Evolutionary conservation across 2,888 invertebrate genomes (phyloP), one percentile per base, ranked within the genome.

Genomic region (Torymus texanus): DNA sequence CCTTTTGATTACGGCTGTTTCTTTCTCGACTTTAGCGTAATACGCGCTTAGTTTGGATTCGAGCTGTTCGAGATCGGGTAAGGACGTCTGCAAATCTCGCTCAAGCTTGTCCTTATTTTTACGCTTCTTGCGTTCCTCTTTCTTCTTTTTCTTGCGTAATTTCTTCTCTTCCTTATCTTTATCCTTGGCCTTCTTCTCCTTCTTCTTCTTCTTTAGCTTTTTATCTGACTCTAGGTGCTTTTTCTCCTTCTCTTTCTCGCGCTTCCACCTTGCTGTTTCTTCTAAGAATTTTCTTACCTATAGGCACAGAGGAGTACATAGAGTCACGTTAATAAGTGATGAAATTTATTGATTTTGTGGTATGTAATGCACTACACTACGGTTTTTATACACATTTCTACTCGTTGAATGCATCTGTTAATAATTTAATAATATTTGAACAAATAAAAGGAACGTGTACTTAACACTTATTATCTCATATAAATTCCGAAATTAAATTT

Each of bases 211-310:
- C 90, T 93, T 94, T 89, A 94, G 93, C 87, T 88, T 86, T 81
- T 93, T 92, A 82, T 94, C 93, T 82, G 92, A 92, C 82, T 94
- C 93, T 82, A 94, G 94, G 84, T 94, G 93, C 90, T 94, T 94
- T 88, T 94, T 93, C 89, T 95, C 94, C 78, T 94, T 94, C 88
- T 94, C 94, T 86, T 94, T 94, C 89, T 94, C 95, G 89, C 93
- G 93, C 89, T 94, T 94, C 90, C 95, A 96, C 86, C 95, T 94
- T 51, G 94, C 94, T 0, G 95, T 95, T 86, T 96, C 96, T 86
- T 95, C 95, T 78, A 97, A 91, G 89, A 96, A 95, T 89, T 95
- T 96, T n/a, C 96, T 93, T 78, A 97, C 96, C 92, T 92, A 75
- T 13, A 74, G 68, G 61, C 58, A 74, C 59, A 72, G n/a, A 2